Conservation (phyloP, 37 sponge, comb jelly and placozoan genomes). For the Chondrosia reniformis region DNA sequence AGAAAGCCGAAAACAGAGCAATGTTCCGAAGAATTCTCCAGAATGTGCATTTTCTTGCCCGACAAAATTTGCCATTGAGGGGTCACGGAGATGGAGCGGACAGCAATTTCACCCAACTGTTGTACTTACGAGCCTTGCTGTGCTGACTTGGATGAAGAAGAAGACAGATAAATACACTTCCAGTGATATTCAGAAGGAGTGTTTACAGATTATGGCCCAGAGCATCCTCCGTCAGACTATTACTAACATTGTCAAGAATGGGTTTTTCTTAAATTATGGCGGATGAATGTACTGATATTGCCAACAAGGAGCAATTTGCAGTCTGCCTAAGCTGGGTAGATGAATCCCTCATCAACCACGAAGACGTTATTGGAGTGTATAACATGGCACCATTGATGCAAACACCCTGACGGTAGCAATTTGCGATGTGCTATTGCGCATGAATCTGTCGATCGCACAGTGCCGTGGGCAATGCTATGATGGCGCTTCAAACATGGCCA, state of each 20-base stretch:
- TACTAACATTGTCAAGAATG: conserved; percentile 26
- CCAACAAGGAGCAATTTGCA: conserved; percentile 76
- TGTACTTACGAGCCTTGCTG: conserved; percentile 37
- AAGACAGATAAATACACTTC: conserved; percentile 61
- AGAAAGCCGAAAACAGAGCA: conserved; percentile 43
- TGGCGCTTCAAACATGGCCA: conserved; percentile 41
- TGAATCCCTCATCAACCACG: conserved; percentile 25
- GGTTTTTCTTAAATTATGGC: conserved; percentile 62
- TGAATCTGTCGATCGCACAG: conserved; percentile 1
- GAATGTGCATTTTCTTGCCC: conserved; percentile 58
- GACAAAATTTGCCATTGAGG: conserved; percentile 67
- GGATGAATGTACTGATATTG: conserved; percentile 69
- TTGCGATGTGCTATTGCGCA: conserved; percentile 25
- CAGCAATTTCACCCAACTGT: conserved; percentile 57
- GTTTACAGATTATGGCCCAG: conserved; percentile 64
- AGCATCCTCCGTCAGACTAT: conserved; percentile 54
- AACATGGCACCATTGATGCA: conserved; percentile 26
- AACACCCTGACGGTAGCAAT: conserved; percentile 20
- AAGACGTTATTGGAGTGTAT: conserved; percentile 44
- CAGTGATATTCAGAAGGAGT: conserved; percentile 76
- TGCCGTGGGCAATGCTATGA: conserved; percentile 55
- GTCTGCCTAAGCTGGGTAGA: conserved; percentile 49
- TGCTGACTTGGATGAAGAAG: conserved; percentile 55
- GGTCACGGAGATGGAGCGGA: conserved; percentile 38
- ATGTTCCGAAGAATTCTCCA: conserved; percentile 55